Conservation (phyloP, 2,113 vertebrate species). For the Mus pahari region DNA sequence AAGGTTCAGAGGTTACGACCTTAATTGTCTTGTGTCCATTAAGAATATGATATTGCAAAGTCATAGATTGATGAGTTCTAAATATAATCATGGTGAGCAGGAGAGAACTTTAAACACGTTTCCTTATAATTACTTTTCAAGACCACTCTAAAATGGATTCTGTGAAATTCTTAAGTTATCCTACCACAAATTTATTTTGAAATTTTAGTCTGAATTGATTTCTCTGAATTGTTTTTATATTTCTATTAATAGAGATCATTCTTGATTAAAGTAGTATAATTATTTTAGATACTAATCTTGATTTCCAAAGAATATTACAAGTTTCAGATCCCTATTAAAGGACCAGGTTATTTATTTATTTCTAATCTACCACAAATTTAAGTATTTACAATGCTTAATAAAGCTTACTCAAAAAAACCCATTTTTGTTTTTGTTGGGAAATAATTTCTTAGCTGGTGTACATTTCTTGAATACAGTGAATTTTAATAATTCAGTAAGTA, state of each 20-base stretch:
- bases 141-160: constrained; percentile 38
- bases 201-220: constrained; percentile 49
- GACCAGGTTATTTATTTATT: neutral
- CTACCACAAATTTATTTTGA: constrained; percentile 30
- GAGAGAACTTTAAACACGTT: neutral
- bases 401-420: constrained; percentile 35
- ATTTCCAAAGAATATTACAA: constrained; percentile 37
- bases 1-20: neutral
- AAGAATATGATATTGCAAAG: constrained; percentile 20
- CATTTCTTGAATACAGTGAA: constrained; percentile 55
- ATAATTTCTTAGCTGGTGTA: neutral
- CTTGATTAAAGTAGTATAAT: constrained; percentile 32
- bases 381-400: constrained; percentile 19
- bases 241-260: neutral
- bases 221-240: constrained; percentile 48
- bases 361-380: constrained; percentile 38
- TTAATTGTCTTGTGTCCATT: constrained; percentile 42
- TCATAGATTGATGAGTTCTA: constrained; percentile 52
- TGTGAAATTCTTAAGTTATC: constrained; percentile 27
- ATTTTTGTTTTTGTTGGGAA: constrained; percentile 56
- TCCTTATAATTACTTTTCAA: constrained; percentile 60
- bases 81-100: neutral
- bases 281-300: constrained; percentile 32
- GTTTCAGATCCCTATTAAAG: constrained; percentile 6
- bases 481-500: constrained; percentile 55